These are phyloP conservation scores for Antheraea assamensis DNA, from an alignment of 2,888 invertebrate genomes.

Conservation along the genomic window DNA sequence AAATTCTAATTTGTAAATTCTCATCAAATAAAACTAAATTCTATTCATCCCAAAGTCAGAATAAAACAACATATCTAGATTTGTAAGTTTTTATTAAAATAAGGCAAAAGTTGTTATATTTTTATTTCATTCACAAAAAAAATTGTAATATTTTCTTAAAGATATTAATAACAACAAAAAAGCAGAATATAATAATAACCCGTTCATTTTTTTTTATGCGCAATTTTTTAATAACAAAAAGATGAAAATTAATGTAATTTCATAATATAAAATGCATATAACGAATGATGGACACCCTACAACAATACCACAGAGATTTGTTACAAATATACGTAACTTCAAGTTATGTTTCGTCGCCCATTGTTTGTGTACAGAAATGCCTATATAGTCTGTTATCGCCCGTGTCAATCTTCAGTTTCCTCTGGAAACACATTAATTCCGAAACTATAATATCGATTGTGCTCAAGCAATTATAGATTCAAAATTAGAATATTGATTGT, in stretches of 20 bases:
- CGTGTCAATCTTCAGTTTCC: constrained; percentile 42
- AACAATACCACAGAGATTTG: constrained; percentile 37
- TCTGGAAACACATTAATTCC: constrained; percentile 7
- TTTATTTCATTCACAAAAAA: no score
- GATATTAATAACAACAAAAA: no score
- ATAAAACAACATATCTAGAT: no score
- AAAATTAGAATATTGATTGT: background rate
- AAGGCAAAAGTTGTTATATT: no score
- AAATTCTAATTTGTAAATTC: no score
- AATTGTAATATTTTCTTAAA: no score
- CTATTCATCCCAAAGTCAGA: no score
- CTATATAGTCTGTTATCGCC: constrained; percentile 43
- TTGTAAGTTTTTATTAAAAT: no score
- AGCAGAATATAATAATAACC: no score
- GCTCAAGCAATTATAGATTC: background rate
- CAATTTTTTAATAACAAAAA: background rate
- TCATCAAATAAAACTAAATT: no score
- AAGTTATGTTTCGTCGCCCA: constrained; percentile 42
- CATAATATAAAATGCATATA: background rate
- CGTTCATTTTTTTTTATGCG: no score
- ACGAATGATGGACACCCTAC: constrained; percentile 14
- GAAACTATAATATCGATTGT: constrained; percentile 11
- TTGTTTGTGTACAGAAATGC: constrained; percentile 33
- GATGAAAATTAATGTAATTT: background rate
- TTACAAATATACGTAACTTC: constrained; percentile 45